Percentiles rank a stretch among this genome's conserved stretches.
phyloP scores from a whole-genome alignment of 35 echinoderm and acorn worm species.

The Diadema setosum region DNA sequence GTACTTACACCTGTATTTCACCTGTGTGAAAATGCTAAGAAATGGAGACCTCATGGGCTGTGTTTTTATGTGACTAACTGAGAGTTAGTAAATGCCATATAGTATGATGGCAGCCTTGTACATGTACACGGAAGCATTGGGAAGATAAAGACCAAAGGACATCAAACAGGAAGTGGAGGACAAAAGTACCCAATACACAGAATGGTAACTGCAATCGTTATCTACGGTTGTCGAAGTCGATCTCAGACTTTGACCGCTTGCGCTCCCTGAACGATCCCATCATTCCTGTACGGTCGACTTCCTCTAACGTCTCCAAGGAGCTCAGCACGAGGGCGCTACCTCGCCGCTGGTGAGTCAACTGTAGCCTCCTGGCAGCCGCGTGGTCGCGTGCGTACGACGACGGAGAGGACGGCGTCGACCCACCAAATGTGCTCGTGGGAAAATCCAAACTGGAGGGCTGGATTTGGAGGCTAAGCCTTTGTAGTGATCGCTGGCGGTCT shows the following conservation, averaged over 20 bases:
- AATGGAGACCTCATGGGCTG: too few relatives aligned
- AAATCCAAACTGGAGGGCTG: slow-evolving; percentile 1
- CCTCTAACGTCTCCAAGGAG: slow-evolving; percentile 4
- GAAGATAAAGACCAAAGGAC: too few relatives aligned
- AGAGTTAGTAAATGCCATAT: too few relatives aligned
- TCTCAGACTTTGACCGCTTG: neutral
- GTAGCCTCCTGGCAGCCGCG: neutral
- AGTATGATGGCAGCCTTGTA: too few relatives aligned
- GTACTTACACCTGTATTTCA: too few relatives aligned
- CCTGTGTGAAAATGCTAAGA: too few relatives aligned
- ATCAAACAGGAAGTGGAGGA: too few relatives aligned
- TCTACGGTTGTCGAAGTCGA: neutral
- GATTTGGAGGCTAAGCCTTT: neutral
- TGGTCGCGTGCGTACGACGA: slow-evolving; percentile 2
- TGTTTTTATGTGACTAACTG: too few relatives aligned
- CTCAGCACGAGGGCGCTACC: neutral
- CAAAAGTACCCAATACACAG: too few relatives aligned
- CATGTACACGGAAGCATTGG: too few relatives aligned
- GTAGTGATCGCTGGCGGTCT: neutral
- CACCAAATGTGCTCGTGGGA: neutral
- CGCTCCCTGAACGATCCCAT: neutral
- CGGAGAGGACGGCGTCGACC: neutral
- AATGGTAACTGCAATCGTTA: too few relatives aligned
- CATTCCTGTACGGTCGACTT: neutral
- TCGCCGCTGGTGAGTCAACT: neutral